phyloP scores from a whole-genome alignment of 1,140 invertebrate genomes.

The Doryteuthis pealeii region DNA sequence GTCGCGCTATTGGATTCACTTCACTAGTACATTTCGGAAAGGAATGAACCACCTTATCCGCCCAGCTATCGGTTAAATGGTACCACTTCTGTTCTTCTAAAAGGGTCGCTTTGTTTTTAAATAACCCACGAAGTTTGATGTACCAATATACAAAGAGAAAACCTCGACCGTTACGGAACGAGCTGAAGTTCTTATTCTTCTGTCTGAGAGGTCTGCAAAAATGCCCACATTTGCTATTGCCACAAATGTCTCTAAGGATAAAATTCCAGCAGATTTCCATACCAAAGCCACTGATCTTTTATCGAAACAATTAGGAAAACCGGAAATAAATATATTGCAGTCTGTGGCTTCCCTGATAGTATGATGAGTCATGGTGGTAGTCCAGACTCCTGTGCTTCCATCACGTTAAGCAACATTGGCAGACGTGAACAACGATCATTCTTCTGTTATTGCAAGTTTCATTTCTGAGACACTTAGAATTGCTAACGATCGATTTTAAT shows the following conservation, averaged over 20 bases:
- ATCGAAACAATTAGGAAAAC: conserved; percentile 27
- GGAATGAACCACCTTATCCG: too few relatives aligned
- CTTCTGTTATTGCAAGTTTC: conserved; percentile 22
- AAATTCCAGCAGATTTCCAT: conserved; percentile 25
- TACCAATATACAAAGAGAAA: too few relatives aligned
- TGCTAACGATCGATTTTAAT: conserved; percentile 20
- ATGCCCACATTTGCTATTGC: conserved; percentile 31
- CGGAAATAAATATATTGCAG: conserved; percentile 28
- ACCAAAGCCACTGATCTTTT: conserved; percentile 24
- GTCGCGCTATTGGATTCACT: too few relatives aligned
- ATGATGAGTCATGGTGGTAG: conserved; percentile 31
- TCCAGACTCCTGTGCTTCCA: conserved; percentile 24
- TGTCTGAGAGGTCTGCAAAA: neutral
- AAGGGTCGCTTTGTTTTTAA: too few relatives aligned
- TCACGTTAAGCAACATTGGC: conserved; percentile 29
- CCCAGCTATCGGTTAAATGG: too few relatives aligned
- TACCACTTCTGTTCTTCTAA: too few relatives aligned
- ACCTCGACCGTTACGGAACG: too few relatives aligned
- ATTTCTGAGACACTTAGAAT: conserved; percentile 24
- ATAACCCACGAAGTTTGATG: too few relatives aligned
- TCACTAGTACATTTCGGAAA: too few relatives aligned
- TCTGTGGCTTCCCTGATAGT: conserved; percentile 28
- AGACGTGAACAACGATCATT: conserved; percentile 24
- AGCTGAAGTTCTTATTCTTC: too few relatives aligned
- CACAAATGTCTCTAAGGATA: conserved; percentile 28